Conservation (phyloP, 1,140 invertebrate genomes). For the Pseudomyrmex pallidus region DNA sequence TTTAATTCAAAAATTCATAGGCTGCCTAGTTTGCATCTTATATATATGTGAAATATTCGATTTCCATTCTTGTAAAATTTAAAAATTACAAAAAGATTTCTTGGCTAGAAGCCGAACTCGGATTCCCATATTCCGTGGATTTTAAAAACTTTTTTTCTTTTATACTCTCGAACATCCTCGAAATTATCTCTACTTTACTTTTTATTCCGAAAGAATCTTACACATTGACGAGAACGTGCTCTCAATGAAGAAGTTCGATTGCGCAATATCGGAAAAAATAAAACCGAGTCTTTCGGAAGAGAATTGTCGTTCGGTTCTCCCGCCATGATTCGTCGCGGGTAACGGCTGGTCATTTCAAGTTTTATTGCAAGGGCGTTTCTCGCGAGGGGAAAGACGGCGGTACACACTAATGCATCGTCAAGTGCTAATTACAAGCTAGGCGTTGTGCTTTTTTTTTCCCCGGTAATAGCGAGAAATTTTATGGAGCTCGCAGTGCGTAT, state of each 20-base stretch:
- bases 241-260: slow-evolving; percentile 22
- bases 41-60: too few species aligned
- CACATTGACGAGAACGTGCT: slow-evolving; percentile 5
- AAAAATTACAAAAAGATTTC: too few species aligned
- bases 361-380: slow-evolving; percentile 81
- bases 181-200: not conserved
- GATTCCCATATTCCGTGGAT: too few species aligned
- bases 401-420: slow-evolving; percentile 81
- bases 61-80: too few species aligned
- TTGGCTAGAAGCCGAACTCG: too few species aligned
- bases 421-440: slow-evolving; percentile 82
- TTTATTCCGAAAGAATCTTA: slow-evolving; percentile 3
- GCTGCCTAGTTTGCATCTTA: too few species aligned
- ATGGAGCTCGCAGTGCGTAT: slow-evolving; percentile 75
- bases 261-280: slow-evolving; percentile 23
- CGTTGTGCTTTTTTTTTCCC: slow-evolving; percentile 74
- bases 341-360: slow-evolving; percentile 75
- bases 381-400: slow-evolving; percentile 69
- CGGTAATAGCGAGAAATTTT: slow-evolving; percentile 80
- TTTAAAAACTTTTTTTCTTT: not conserved
- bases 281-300: slow-evolving; percentile 16
- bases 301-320: slow-evolving; percentile 18
- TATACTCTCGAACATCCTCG: not conserved
- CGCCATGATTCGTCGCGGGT: slow-evolving; percentile 42
- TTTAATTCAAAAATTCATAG: too few species aligned